A percentile compares a stretch with the other conserved stretches of the same genome.
Conservation (phyloP, 2,888 invertebrate species). For the Drosophila fungiperda region DNA sequence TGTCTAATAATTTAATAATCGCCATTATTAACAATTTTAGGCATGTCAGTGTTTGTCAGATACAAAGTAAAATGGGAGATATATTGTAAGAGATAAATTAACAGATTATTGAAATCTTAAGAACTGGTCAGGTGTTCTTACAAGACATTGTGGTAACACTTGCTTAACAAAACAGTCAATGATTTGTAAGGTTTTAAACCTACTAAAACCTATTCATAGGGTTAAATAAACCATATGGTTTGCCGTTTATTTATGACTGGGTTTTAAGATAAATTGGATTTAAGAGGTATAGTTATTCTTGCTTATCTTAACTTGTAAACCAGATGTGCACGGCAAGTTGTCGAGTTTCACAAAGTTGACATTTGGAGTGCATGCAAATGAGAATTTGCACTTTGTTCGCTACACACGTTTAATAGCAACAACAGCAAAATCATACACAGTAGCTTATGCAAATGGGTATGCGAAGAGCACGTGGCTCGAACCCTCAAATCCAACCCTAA, state of each 20-base stretch:
- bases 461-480: conserved; percentile 32
- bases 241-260: neutral
- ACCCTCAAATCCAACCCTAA: neutral
- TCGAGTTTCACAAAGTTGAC: conserved; percentile 7
- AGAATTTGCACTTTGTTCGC: conserved; percentile 17
- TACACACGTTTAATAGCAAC: conserved; percentile 18
- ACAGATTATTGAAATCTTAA: neutral
- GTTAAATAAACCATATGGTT: neutral
- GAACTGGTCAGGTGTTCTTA: neutral
- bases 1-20: no score
- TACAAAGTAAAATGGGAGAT: neutral
- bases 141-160: neutral
- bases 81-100: neutral
- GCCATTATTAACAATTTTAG: neutral
- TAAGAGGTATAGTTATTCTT: neutral
- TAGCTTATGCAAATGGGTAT: conserved; percentile 49
- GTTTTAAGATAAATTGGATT: neutral
- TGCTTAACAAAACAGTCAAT: neutral
- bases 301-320: neutral
- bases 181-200: neutral
- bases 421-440: neutral
- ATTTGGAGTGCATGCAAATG: conserved; percentile 15
- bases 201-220: neutral
- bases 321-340: neutral
- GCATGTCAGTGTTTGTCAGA: neutral